Evolutionary conservation across 2,888 invertebrate genomes (phyloP).

Genomic region (Drosophila meridiana): DNA sequence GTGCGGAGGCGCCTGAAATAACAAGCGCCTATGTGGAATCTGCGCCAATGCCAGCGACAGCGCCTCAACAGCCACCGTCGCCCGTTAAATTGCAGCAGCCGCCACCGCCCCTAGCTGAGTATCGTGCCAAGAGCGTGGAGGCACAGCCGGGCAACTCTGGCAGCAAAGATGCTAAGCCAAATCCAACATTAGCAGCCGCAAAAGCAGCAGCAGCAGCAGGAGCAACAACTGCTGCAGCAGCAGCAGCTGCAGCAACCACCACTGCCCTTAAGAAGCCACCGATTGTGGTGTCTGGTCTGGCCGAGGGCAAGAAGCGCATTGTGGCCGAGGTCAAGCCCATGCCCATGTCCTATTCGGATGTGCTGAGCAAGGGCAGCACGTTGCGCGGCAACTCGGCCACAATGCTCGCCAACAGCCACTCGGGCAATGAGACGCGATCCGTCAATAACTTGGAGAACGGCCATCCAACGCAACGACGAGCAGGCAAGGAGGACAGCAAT

Average conservation of each 20-base stretch:
- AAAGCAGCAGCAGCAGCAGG: constrained; percentile 21
- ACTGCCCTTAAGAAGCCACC: constrained; percentile 53
- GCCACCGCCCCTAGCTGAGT: constrained; percentile 13
- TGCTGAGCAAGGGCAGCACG: constrained; percentile 88
- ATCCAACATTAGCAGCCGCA: constrained; percentile 19
- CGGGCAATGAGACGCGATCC: constrained; percentile 38
- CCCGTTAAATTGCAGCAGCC: constrained; percentile 36
- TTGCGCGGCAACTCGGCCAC: constrained; percentile 32
- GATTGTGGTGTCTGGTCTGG: constrained; percentile 43
- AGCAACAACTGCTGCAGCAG: constrained; percentile 24
- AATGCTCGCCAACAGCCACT: constrained; percentile 16
- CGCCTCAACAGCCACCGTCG: constrained; percentile 18
- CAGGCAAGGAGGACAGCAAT: constrained; percentile 56
- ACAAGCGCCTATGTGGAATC: constrained; percentile 38
- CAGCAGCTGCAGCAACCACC: constrained; percentile 30
- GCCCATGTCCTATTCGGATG: constrained; percentile 94
- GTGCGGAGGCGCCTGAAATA: constrained; percentile 53
- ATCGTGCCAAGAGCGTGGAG: constrained; percentile 30
- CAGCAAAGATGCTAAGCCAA: constrained; percentile 19
- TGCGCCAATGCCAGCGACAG: constrained; percentile 16
- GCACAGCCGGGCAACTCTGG: background rate
- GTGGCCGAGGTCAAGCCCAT: constrained; percentile 94
- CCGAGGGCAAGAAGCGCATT: constrained; percentile 87
- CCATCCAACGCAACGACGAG: constrained; percentile 47
- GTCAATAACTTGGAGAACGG: constrained; percentile 52